Evolutionary conservation across 2,113 vertebrate species (phyloP), one percentile per base, ranked within the genome.

Genomic region (Sporophila hypoxantha): DNA sequence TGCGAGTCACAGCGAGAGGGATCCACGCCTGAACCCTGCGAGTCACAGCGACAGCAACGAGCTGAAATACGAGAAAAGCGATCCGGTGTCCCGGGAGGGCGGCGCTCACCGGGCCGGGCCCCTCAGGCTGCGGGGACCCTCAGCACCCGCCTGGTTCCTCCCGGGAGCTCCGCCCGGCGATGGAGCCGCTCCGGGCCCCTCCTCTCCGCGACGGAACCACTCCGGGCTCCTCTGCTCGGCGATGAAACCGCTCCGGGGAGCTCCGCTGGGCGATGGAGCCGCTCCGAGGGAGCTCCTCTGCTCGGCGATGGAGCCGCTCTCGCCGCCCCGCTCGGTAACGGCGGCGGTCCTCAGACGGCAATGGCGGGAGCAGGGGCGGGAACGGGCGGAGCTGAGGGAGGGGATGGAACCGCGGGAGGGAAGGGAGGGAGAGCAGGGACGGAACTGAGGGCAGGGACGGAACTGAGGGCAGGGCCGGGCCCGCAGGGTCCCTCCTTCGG

Each of bases 51-150:
- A 17, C 9, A 50, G 49, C 15, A 32, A 14, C 11, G 0, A 17
- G 21, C 52, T 21, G 36, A 5, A 11, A 16, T 0, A 5, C 5
- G 3, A 4, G 4, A 52, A 34, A 7, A 29, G 8, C 59, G 12
- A 32, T 25, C 44, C 65, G 4, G 37, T 1, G 75, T 5, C 32
- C 47, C 77, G 46, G 65, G 56, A 15, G 46, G 10, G 46, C 65
- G 11, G 79, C n/a, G 56, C 32, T 15, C 55, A 17, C 26, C 66
- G 46, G 14, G 47, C 56, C 37, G n/a, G 22, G 46, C 22, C 52
- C 34, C 37, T 21, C 46, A 4, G 42, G 53, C 52, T 21, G 52
- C 64, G 42, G 64, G 52, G 11, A 37, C 29, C 62, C 61, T 25
- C 60, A 52, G 12, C 41, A 7, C 62, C 41, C 8, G 12, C n/a